A percentile compares a stretch with the other conserved stretches of the same genome.
Conservation (phyloP, 2,888 invertebrate genomes). For the Archips xylosteana region DNA sequence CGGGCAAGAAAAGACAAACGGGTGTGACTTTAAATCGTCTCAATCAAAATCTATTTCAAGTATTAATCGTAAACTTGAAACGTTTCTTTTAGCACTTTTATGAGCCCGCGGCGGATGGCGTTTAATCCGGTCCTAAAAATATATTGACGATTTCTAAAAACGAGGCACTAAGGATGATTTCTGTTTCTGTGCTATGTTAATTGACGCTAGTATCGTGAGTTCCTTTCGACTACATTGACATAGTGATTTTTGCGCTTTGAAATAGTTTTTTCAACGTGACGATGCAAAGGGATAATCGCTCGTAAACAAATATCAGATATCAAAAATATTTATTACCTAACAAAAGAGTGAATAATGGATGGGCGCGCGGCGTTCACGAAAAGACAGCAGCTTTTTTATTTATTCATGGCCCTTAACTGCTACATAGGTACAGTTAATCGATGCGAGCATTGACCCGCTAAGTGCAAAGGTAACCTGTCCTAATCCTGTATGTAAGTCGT, state of each 20-base stretch:
- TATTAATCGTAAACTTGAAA: background rate
- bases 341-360: conserved; percentile 13
- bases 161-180: background rate
- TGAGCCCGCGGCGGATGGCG: background rate
- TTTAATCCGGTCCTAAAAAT: conserved; percentile 5
- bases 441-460: conserved; percentile 1
- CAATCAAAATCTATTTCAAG: background rate
- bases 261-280: background rate
- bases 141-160: conserved; percentile 4
- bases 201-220: too few relatives aligned
- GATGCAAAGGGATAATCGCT: background rate
- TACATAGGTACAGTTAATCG: conserved; percentile 21
- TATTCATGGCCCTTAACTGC: conserved; percentile 17
- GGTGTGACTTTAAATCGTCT: background rate
- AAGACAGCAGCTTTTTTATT: conserved; percentile 7
- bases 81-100: conserved; percentile 7
- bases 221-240: too few relatives aligned
- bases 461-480: background rate
- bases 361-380: background rate
- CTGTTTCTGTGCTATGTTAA: too few relatives aligned
- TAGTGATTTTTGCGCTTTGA: background rate
- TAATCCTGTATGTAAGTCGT: too few relatives aligned
- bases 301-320: too few relatives aligned
- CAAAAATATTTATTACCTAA: too few relatives aligned
- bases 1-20: background rate